These are phyloP conservation scores for Glyptemys insculpta DNA, from an alignment of 2,797 vertebrate species.

Conservation along the genomic window DNA sequence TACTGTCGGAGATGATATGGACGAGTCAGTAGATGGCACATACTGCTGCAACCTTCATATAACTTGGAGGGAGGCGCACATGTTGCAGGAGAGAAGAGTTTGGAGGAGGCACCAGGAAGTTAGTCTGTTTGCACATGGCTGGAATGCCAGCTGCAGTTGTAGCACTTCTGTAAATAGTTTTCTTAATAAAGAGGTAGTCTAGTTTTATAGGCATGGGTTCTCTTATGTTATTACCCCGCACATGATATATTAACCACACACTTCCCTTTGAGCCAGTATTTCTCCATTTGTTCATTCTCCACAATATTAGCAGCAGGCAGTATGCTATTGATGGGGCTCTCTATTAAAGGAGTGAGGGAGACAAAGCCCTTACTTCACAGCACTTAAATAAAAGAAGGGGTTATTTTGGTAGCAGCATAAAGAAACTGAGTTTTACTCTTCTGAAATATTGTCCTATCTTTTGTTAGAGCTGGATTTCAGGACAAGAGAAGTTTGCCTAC, in stretches of 20 bases:
- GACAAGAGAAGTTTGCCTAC: not conserved
- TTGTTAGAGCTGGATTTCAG: not conserved
- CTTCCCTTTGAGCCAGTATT: slow-evolving; percentile 4
- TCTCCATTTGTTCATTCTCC: not conserved
- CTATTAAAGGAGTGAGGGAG: not conserved
- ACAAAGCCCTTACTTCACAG: not conserved
- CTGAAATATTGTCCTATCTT: not conserved
- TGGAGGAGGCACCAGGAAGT: not conserved
- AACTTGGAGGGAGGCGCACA: not conserved
- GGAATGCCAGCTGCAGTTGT: not conserved
- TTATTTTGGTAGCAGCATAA: not conserved
- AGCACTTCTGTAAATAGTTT: not conserved
- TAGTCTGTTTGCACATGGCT: not conserved
- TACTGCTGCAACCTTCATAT: not conserved
- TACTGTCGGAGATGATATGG: not conserved
- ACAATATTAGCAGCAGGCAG: not conserved
- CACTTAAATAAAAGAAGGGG: accelerated
- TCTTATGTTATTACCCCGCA: too few species aligned
- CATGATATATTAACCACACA: too few species aligned
- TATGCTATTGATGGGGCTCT: not conserved
- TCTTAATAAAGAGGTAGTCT: not conserved
- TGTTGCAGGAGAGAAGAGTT: not conserved
- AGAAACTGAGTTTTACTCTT: not conserved
- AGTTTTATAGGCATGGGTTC: too few species aligned
- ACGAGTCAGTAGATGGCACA: not conserved